Base-by-base conservation (phyloP, 2,888 invertebrate species). In the Dryadula phaetusa region DNA sequence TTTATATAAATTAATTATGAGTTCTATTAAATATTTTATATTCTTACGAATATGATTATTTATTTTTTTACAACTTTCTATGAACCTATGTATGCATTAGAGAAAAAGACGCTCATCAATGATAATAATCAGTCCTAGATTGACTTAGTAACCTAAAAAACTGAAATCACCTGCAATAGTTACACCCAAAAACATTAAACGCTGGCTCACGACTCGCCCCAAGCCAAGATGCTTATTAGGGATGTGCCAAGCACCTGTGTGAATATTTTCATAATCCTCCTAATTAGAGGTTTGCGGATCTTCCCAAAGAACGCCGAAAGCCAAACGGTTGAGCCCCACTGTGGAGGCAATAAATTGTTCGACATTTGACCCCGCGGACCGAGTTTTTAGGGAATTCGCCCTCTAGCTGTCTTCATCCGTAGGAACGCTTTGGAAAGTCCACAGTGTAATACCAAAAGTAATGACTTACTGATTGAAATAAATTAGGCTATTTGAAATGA, bases 271-370 rank as follows among this genome's bases (percentile, higher is more conserved):
- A 90, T 91, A 91, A 90, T 90, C 90, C 88, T 82, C 85, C 86
- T 92, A 92, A 92, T 92, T 92, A 92, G 88, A 87, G 92, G 92
- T 92, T 91, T 84, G 92, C 91, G 86, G 86, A 89, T 88, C 81
- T 89, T 87, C 88, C 90, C 90, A 90, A 92, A 90, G 88, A 79
- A 80, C 80, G 79, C 82, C 82, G 81, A 80, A 84, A 78, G 81
- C 85, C 85, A 86, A 87, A 87, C 87, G 85, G 88, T 87, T 87
- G 85, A 82, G 86, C 82, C 84, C 86, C 83, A 87, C 88, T 86
- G 90, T 84, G 79, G 90, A 85, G 90, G 90, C 90, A 85, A 92
- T 92, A 92, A 92, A 92, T 92, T 90, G 84, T 87, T 92, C 92
- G 92, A 92, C 92, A 87, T 92, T 92, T 92, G 92, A 92, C 92